Conservation (phyloP, 64 coral and sea anemone species). For the Pachyseris speciosa region DNA sequence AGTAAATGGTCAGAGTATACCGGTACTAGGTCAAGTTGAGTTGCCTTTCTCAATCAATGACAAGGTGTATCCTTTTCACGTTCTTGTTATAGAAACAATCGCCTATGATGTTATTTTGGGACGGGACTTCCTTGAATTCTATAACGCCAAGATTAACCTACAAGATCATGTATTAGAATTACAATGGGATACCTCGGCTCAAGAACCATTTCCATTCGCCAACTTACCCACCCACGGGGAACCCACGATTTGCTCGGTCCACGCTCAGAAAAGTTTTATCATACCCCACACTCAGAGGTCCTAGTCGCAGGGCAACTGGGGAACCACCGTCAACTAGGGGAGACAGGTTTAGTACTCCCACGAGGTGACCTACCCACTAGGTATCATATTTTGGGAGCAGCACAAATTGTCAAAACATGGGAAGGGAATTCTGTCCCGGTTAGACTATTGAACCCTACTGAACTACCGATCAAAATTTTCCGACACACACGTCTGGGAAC, state of each 20-base stretch:
- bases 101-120: slow-evolving; percentile 53
- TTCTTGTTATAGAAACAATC: slow-evolving; percentile 4
- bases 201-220: not conserved
- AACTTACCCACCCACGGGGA: not conserved
- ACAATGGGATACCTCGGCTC: too few relatives aligned
- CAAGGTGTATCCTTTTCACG: not conserved
- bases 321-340: too few relatives aligned
- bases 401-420: not conserved
- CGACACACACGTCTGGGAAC: not conserved
- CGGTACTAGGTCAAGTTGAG: slow-evolving; percentile 1
- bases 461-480: not conserved
- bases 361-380: not conserved
- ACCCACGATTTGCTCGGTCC: not conserved
- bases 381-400: not conserved
- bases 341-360: not conserved
- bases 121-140: slow-evolving; percentile 22
- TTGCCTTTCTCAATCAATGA: slow-evolving; percentile 13
- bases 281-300: not conserved
- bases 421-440: not conserved
- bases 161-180: not conserved
- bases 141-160: slow-evolving; percentile 17
- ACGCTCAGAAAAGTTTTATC: not conserved
- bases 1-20: slow-evolving; percentile 17
- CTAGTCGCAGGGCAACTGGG: not conserved
- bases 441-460: not conserved